phyloP scores from a whole-genome alignment of 2,797 vertebrate species.

The Mastacembelus armatus region DNA sequence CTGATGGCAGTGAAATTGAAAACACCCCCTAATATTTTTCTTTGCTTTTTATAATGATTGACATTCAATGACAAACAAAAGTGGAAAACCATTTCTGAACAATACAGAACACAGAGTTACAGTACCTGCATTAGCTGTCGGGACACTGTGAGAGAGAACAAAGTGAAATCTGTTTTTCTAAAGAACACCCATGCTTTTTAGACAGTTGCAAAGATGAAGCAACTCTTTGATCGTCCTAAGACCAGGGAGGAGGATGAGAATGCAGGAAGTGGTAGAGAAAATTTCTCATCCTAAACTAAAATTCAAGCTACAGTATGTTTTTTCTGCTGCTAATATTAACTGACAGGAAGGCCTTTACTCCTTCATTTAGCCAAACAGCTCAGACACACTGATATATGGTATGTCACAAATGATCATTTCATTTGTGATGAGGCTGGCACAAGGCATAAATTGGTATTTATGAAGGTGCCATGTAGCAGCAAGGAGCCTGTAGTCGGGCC shows the following conservation, averaged over 20 bases:
- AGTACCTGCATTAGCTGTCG: constrained; percentile 13
- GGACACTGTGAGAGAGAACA: constrained; percentile 10
- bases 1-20: not conserved
- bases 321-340: constrained; percentile 28
- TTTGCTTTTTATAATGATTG: not conserved
- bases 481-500: constrained; percentile 38
- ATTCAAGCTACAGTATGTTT: constrained; percentile 11
- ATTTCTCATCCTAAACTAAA: constrained; percentile 10
- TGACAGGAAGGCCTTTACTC: constrained; percentile 57
- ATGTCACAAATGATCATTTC: constrained; percentile 53
- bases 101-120: not conserved
- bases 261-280: constrained; percentile 11
- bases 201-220: constrained; percentile 1
- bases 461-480: constrained; percentile 37
- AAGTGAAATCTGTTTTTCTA: not conserved
- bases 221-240: constrained; percentile 21
- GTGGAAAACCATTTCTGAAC: not conserved
- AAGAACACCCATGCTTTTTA: constrained; percentile 10
- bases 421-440: constrained; percentile 18
- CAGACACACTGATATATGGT: constrained; percentile 54
- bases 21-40: not conserved
- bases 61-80: not conserved
- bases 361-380: constrained; percentile 47
- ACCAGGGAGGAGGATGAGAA: constrained; percentile 7
- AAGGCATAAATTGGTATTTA: constrained; percentile 64